A percentile compares a stretch with the other conserved stretches of the same genome.
Conservation (phyloP, 2,113 vertebrate species). For the Rafetus swinhoei region DNA sequence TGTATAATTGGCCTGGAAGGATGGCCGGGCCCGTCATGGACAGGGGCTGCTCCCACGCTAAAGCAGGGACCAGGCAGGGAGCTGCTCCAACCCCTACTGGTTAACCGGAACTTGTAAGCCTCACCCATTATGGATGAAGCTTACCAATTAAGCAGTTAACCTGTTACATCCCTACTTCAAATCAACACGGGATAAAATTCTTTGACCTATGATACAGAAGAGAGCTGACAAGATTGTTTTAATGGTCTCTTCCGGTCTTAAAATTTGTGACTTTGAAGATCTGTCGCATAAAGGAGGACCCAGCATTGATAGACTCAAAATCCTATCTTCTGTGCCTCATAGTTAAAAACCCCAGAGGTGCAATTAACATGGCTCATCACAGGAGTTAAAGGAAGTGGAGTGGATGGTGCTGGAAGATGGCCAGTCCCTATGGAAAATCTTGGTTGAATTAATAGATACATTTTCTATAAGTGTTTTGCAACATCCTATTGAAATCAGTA, state of each 20-base stretch:
- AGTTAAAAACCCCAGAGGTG: not conserved
- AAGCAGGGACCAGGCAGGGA: too few species aligned
- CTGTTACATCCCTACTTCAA: too few species aligned
- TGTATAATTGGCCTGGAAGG: too few species aligned
- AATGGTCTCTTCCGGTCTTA: not conserved
- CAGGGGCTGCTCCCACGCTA: too few species aligned
- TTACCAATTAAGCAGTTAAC: not conserved
- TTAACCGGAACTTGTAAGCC: too few species aligned
- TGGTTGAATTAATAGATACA: not conserved
- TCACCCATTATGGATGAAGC: too few species aligned
- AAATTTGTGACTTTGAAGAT: not conserved
- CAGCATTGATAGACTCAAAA: not conserved
- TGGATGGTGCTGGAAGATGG: not conserved
- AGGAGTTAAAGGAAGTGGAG: not conserved
- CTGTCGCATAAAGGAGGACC: not conserved
- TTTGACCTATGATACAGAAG: not conserved
- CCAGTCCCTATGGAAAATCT: not conserved
- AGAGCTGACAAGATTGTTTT: not conserved
- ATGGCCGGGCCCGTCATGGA: too few species aligned
- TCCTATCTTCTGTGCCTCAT: not conserved
- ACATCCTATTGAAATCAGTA: not conserved
- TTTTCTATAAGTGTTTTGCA: not conserved
- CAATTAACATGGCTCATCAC: not conserved
- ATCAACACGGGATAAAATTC: not conserved
- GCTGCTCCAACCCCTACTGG: too few species aligned